Conservation (phyloP, 1,140 invertebrate species). For the Heliconius congener region DNA sequence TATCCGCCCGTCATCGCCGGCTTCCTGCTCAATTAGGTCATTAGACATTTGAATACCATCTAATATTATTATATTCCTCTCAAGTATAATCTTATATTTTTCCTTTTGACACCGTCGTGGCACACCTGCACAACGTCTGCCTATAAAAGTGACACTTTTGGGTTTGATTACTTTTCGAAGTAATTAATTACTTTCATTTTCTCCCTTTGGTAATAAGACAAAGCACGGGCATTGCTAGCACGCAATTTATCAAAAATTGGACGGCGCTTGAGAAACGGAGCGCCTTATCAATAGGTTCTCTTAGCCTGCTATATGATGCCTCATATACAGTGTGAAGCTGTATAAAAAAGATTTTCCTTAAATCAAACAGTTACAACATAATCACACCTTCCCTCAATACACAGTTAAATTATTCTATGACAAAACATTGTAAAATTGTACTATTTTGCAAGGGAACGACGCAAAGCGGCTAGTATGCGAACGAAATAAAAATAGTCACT, state of each 20-base stretch:
- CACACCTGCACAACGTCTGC: no score
- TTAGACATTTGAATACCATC: constrained; percentile 23
- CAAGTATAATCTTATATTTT: not conserved
- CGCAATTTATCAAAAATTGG: no score
- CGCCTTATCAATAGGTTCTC: no score
- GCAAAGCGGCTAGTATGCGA: constrained; percentile 40
- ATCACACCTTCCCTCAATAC: not conserved
- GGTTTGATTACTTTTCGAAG: no score
- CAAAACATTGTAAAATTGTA: constrained; percentile 40
- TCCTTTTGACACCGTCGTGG: no score
- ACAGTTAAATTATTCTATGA: constrained; percentile 16
- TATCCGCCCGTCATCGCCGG: constrained; percentile 39
- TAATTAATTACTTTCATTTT: no score
- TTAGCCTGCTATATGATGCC: no score
- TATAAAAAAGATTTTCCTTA: not conserved
- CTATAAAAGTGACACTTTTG: no score
- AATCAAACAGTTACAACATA: not conserved
- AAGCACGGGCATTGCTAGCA: no score
- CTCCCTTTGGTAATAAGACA: no score
- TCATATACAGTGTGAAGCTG: no score
- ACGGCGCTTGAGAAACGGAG: no score
- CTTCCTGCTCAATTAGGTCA: constrained; percentile 32
- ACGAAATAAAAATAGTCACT: constrained; percentile 43
- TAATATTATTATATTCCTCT: constrained; percentile 18
- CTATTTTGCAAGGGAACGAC: constrained; percentile 42